These are phyloP conservation scores for Montipora sp. DNA, from an alignment of 64 coral and sea anemone species.

Conservation along the genomic window DNA sequence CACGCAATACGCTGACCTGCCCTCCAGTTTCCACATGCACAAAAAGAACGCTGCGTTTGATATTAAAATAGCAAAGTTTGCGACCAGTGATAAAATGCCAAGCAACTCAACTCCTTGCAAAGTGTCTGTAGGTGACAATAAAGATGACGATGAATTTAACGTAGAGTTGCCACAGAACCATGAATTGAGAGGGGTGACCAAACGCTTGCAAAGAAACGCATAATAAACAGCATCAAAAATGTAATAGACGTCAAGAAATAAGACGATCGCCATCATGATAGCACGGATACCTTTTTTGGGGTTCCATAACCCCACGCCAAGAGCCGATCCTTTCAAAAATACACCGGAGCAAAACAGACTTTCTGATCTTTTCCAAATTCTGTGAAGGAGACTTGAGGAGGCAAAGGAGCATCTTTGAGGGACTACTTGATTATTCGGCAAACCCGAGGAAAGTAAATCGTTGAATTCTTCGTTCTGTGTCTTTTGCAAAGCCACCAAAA, in stretches of 20 bases:
- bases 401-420: background rate
- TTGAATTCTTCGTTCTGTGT: background rate
- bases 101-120: constrained; percentile 15
- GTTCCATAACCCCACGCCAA: constrained; percentile 24
- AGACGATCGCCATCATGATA: constrained; percentile 54
- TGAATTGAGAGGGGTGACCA: constrained; percentile 19
- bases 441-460: background rate
- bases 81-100: constrained; percentile 22
- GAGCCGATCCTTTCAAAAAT: background rate
- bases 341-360: constrained; percentile 27
- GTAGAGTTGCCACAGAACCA: constrained; percentile 46
- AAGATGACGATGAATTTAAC: constrained; percentile 10
- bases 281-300: constrained; percentile 51
- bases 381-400: background rate
- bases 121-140: background rate
- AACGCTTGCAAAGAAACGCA: constrained; percentile 52
- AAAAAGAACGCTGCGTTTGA: constrained; percentile 71
- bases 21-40: constrained; percentile 51
- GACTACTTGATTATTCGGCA: background rate
- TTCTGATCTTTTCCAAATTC: background rate
- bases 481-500: too few relatives aligned
- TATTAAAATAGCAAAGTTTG: constrained; percentile 32
- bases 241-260: constrained; percentile 61
- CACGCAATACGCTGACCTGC: background rate
- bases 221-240: constrained; percentile 25